Base-by-base conservation (phyloP, 2,797 vertebrate species). In the Vespertilio murinus region DNA sequence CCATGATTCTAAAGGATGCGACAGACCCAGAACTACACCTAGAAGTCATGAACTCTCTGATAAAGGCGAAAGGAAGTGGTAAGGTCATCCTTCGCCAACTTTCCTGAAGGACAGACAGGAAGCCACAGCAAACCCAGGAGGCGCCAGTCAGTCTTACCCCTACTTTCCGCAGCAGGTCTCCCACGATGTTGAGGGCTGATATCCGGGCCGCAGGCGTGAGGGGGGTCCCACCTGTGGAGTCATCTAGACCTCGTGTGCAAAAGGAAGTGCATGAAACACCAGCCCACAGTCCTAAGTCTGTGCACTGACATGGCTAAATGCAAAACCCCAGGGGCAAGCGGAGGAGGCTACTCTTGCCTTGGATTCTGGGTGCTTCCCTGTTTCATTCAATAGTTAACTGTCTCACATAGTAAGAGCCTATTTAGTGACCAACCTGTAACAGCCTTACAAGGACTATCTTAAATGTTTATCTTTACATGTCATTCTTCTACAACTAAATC, bases 121-220 rank as follows among this genome's bases (percentile, higher is more conserved):
- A 20, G 73, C 64, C 67, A 11, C 1, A 1, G 3, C 7, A 14
- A 22, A 56, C 5, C 18, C 11, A 2, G 35, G 28, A 7, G 17
- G 30, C 0, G 0, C 42, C 0, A 0, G 38, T 86, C 98, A 0
- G 38, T 88, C 99, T 99, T 98, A 99, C 99, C 98, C 99, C 99
- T 0, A 99, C 99, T 99, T 99, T 99, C 93, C 99, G 98, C 82
- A 99, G 98, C 94, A 99, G 98, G 97, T 99, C 99, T 77, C 99
- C 99, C 4, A 99, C 99, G 0, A 99, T 99, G 97, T 99, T 99
- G 52, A 99, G 99, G 10, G 99, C 99, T 64, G 99, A 99, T 98
- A 99, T 99, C 91, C 99, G 98, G 74, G 99, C 99, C 0, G 99
- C 99, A 0, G 99, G 99, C 0, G 99, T 99, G 65, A 99, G 98